phyloP scores from a whole-genome alignment of 2,113 vertebrate genomes.

The Vombatus ursinus region DNA sequence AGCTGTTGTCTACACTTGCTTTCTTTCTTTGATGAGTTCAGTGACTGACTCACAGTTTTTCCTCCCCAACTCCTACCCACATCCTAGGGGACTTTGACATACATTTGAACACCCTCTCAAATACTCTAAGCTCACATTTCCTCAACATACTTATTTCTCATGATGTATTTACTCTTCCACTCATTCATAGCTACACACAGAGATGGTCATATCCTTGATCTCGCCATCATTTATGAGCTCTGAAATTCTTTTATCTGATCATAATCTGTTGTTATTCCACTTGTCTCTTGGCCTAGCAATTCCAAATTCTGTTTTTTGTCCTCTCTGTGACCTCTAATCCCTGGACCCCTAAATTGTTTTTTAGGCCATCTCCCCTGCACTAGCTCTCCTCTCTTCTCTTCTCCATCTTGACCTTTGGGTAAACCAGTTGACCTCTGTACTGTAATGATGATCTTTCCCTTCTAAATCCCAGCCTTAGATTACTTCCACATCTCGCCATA shows the following conservation, averaged over 20 bases:
- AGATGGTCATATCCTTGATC: not conserved
- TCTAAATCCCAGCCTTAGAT: not conserved
- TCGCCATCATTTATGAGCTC: not conserved
- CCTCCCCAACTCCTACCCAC: not conserved
- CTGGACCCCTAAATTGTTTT: not conserved
- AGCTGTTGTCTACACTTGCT: not conserved
- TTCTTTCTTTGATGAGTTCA: not conserved
- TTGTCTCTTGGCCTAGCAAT: not conserved
- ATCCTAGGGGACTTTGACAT: not conserved
- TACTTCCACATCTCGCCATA: not conserved
- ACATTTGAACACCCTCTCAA: not conserved
- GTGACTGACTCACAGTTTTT: not conserved
- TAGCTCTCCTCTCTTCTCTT: not conserved
- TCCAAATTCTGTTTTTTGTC: not conserved
- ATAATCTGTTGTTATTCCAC: not conserved
- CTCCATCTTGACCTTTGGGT: not conserved
- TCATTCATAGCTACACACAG: not conserved
- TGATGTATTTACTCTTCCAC: not conserved
- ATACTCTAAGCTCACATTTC: not conserved
- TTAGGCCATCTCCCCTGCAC: not conserved
- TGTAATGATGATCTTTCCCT: not conserved
- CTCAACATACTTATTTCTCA: not conserved
- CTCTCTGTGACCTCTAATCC: not conserved
- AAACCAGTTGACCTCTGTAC: not conserved
- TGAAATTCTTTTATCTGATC: not conserved